Base-by-base conservation (phyloP, 1,140 invertebrate genomes). In the Cyclina sinensis region DNA sequence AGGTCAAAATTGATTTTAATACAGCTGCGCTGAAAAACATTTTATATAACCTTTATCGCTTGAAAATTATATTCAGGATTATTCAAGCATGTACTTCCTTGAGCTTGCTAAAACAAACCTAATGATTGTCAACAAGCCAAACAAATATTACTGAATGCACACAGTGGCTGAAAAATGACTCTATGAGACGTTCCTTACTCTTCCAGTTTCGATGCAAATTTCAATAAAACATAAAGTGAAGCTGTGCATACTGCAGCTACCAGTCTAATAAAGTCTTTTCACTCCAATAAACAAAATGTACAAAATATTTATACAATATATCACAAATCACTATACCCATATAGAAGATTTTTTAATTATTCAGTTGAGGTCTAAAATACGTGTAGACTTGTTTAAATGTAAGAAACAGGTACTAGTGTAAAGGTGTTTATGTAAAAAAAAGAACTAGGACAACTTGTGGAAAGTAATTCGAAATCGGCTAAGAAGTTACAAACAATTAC, bases 231-330 rank as follows among this genome's bases (percentile, higher is more conserved):
- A 37, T 65, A 27, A 70, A 70, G 7, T 14, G 12, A 11, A 70
- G 18, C 65, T 70, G 37, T 1, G 16, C 35, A 9, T 35, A 1
- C 65, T 70, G 21, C 65, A 18, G 7, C 59, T 65, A 65, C 7
- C 11, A 30, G 27, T 35, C 65, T 37, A 70, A 70, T 37, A 70
- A 37, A 70, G 14, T 70, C 35, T 18, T 14, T 39, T 70, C 65
- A 70, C 65, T 70, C 65, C 65, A 70, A 70, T 18, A 30, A 70
- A 70, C 35, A 35, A 2, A 70, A 37, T 70, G 1, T 70, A 70
- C 65, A 70, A 37, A 70, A 70, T 70, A 70, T 70, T 37, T 70
- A 70, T 70, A 70, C 43, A 43, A 43, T 43, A 14, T 43, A 43
- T 70, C 65, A 70, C 65, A 70, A 70, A 70, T 11, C 18, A 27